Evolutionary conservation across 2,888 invertebrate genomes (phyloP).

Genomic region (Chrysina gloriosa): DNA sequence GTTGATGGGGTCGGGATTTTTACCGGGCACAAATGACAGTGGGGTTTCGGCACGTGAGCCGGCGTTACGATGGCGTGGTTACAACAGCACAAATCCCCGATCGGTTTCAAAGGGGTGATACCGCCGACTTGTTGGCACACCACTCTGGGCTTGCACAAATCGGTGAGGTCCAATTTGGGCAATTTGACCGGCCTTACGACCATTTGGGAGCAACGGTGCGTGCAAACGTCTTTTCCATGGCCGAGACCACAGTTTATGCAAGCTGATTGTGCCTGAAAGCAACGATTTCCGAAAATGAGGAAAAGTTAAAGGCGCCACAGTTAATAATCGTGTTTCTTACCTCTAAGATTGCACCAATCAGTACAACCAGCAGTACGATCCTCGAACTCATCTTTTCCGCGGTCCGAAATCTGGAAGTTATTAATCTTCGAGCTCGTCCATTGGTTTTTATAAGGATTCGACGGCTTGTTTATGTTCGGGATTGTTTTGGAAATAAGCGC

Average conservation of each 20-base stretch:
- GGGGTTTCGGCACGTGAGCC: conserved; percentile 58
- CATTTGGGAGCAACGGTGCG: conserved; percentile 51
- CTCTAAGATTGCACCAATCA: conserved; percentile 18
- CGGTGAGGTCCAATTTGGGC: conserved; percentile 48
- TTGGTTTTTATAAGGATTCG: conserved; percentile 26
- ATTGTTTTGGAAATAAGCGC: conserved; percentile 23
- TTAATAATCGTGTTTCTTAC: no score
- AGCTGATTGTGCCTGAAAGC: conserved; percentile 26
- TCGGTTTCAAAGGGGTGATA: conserved; percentile 50
- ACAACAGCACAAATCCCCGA: conserved; percentile 57
- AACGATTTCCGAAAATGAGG: not conserved
- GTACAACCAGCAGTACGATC: not conserved
- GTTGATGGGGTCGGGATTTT: no score
- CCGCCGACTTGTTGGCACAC: conserved; percentile 49
- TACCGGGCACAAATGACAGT: conserved; percentile 47
- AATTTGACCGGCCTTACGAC: conserved; percentile 58
- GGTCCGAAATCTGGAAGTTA: conserved; percentile 1
- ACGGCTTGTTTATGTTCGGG: conserved; percentile 26
- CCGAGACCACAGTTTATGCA: conserved; percentile 53
- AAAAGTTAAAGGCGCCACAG: no score
- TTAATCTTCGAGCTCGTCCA: not conserved
- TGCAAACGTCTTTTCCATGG: conserved; percentile 54
- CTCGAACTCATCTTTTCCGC: conserved; percentile 14
- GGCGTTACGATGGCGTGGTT: conserved; percentile 59
- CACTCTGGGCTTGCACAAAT: conserved; percentile 47